Percentiles rank a stretch among this genome's conserved stretches.
Conservation (phyloP, 2,888 invertebrate species). For the Caenorhabditis sp. region DNA sequence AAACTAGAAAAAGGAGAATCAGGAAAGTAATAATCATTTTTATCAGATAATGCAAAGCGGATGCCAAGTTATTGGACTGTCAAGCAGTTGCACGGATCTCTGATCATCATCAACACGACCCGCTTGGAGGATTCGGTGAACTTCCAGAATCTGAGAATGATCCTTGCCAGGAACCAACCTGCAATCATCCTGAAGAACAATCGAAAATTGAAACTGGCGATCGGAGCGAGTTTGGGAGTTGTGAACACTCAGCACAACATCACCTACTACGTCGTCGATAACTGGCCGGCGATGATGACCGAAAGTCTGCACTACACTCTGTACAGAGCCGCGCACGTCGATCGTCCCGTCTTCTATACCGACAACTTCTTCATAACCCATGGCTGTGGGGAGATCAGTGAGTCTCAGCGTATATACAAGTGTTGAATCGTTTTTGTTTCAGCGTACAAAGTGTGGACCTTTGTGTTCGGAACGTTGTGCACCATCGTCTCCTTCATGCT, state of each 20-base stretch:
- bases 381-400: conserved; percentile 19
- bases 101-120: conserved; percentile 34
- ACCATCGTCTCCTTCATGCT: neutral
- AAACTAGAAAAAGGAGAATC: neutral
- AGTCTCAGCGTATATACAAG: too few relatives aligned
- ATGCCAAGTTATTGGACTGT: conserved; percentile 19
- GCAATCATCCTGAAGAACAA: conserved; percentile 24
- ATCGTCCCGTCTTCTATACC: conserved; percentile 30
- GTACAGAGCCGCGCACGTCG: conserved; percentile 2
- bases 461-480: conserved; percentile 14
- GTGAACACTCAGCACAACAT: conserved; percentile 10
- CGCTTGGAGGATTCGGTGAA: conserved; percentile 42
- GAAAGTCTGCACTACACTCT: conserved; percentile 48
- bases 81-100: conserved; percentile 23
- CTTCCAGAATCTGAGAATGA: conserved; percentile 38
- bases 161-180: conserved; percentile 12
- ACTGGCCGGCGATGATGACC: conserved; percentile 45
- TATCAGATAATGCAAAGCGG: conserved; percentile 15
- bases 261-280: conserved; percentile 19
- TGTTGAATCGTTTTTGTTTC: neutral
- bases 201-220: conserved; percentile 21
- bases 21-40: neutral
- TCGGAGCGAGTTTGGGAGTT: conserved; percentile 32
- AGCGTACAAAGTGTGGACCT: conserved; percentile 24
- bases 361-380: conserved; percentile 27